Percentiles rank a stretch among this genome's conserved stretches.
These are phyloP conservation scores for Nematolebias whitei DNA, from an alignment of 2,113 vertebrate species.

Conservation along the genomic window DNA sequence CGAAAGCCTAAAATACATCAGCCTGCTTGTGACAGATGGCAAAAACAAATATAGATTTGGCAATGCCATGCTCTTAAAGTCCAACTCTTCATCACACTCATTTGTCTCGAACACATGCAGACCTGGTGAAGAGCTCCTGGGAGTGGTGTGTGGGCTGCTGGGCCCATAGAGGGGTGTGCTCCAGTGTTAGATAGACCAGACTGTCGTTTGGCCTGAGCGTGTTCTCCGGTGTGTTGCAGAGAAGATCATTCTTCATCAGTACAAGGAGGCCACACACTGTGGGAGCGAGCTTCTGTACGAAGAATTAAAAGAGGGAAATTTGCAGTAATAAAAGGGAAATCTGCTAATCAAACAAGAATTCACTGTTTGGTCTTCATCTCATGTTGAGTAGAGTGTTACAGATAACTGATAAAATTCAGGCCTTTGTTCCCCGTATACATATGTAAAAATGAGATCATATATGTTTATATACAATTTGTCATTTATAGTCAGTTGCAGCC, in stretches of 20 bases:
- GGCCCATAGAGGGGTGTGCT: conserved; percentile 70
- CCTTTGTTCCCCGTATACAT: too few species aligned
- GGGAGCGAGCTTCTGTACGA: conserved; percentile 74
- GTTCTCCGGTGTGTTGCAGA: conserved; percentile 24
- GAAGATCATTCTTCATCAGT: conserved; percentile 73
- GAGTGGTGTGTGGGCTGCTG: conserved; percentile 57
- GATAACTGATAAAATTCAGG: too few species aligned
- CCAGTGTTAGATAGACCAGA: conserved; percentile 82
- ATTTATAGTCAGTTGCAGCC: too few species aligned
- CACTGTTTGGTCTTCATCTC: not conserved
- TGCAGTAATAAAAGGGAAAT: not conserved
- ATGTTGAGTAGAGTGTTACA: not conserved
- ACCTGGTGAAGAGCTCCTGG: conserved; percentile 80
- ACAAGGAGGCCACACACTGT: conserved; percentile 84
- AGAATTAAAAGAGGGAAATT: not conserved
- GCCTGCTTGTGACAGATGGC: not conserved
- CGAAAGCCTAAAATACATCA: not conserved
- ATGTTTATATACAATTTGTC: too few species aligned
- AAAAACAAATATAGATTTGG: not conserved
- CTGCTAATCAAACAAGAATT: conserved; percentile 3
- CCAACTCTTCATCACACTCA: not conserved
- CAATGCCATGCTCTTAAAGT: not conserved
- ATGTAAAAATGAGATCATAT: too few species aligned
- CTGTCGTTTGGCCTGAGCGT: conserved; percentile 43
- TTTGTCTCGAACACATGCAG: not conserved